Conservation (phyloP, 2,797 vertebrate species). For the Zalophus californianus region DNA sequence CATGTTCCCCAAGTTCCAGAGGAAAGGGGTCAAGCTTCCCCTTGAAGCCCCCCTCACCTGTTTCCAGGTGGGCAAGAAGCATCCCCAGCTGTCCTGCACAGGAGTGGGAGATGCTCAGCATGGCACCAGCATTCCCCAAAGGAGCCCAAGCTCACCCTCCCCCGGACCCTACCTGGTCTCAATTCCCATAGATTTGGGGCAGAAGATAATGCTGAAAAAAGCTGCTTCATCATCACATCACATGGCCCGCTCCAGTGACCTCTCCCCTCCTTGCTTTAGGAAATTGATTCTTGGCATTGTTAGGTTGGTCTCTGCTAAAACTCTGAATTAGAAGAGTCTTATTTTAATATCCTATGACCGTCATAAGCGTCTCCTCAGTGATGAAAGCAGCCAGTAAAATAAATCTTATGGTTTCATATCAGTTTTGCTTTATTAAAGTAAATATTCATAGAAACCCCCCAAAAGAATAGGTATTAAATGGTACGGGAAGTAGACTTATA, state of each 20-base stretch:
- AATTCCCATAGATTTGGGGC: fast-evolving
- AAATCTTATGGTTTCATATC: not conserved
- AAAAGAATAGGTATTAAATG: not conserved
- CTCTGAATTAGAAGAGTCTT: not conserved
- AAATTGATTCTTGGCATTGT: fast-evolving
- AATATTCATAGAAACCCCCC: not conserved
- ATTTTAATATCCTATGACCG: fast-evolving
- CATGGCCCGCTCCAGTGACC: fast-evolving
- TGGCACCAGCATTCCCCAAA: fast-evolving
- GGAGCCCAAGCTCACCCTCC: not conserved
- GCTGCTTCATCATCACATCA: fast-evolving
- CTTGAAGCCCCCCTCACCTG: not conserved
- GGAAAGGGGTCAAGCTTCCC: fast-evolving
- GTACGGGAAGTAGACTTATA: not conserved
- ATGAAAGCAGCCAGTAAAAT: not conserved
- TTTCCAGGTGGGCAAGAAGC: not conserved
- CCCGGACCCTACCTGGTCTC: not conserved
- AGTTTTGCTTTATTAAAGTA: constrained; percentile 15
- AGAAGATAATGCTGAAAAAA: not conserved
- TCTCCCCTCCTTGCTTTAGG: not conserved
- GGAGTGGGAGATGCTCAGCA: not conserved
- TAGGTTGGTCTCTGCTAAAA: not conserved
- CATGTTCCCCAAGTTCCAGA: not conserved
- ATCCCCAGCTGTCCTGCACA: not conserved
- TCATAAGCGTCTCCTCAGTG: fast-evolving